These are phyloP conservation scores for Vanessa cardui DNA, from an alignment of 2,888 invertebrate genomes.

Conservation along the genomic window DNA sequence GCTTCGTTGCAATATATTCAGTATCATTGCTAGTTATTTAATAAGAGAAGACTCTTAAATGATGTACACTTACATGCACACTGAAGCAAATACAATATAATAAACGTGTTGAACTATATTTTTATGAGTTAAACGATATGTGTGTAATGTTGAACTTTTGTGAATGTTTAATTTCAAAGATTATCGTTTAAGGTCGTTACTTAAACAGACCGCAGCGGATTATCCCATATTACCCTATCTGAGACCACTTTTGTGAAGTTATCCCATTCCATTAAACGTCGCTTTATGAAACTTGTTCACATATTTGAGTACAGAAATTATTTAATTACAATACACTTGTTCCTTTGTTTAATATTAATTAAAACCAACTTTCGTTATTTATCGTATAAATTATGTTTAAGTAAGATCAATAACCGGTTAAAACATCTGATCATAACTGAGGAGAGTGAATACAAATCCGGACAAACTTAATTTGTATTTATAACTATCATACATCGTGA, in stretches of 20 bases:
- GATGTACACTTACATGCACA: too few species aligned
- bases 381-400: too few species aligned
- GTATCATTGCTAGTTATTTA: too few species aligned
- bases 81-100: neutral
- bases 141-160: neutral
- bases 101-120: neutral
- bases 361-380: too few species aligned
- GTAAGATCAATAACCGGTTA: too few species aligned
- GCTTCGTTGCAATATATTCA: too few species aligned
- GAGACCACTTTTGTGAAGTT: slow-evolving; percentile 28
- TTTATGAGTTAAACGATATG: neutral
- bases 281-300: slow-evolving; percentile 9
- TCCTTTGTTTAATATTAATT: too few species aligned
- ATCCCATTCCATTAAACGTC: slow-evolving; percentile 19
- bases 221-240: slow-evolving; percentile 28
- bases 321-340: neutral
- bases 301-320: slow-evolving; percentile 1
- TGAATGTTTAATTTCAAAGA: slow-evolving; percentile 20
- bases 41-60: too few species aligned
- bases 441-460: too few species aligned
- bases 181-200: slow-evolving; percentile 25
- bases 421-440: too few species aligned
- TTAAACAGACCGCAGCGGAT: slow-evolving; percentile 27
- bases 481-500: too few species aligned
- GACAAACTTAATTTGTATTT: too few species aligned